Evolutionary conservation across 2,888 invertebrate genomes (phyloP), one percentile per base, ranked within the genome.

Genomic region (Nyleta sp.): DNA sequence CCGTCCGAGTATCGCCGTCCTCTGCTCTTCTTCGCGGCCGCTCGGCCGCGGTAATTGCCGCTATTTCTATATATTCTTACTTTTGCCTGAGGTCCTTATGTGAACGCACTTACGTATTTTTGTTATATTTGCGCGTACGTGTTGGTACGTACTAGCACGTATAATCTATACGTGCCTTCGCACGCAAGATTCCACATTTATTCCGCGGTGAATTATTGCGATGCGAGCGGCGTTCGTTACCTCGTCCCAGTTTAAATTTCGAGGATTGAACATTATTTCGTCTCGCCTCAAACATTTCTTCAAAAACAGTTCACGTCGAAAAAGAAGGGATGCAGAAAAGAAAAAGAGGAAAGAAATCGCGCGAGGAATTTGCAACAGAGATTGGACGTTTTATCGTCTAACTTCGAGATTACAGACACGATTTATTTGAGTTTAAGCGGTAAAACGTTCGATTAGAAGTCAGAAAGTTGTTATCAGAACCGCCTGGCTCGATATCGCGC

Each of bases 21-120:
- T 22, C 15, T 48, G 44, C 65, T 42, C 68, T 55, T 22, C 55
- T 74, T 75, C 50, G 53, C 70, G 40, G 78, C 38, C 57, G 62
- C 65, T 68, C 77, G 64, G 59, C 68, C 13, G 72, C 62, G 79
- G 84, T 86, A 87, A 87, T 87, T 85, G 85, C 87, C 82, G 84
- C 84, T 83, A 82, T 84, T 84, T 82, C 84, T 80, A 76, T 86
- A 78, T 87, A 83, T 83, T 28, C 24, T 24, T 77, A 65, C 72
- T 65, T 70, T 67, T 57, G 71, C 79, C 78, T 59, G 68, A 73
- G 74, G 72, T 73, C 65, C 67, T 75, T 72, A 70, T 70, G 68
- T 38, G 53, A 50, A 62, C 65, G 73, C 78, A 65, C 76, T 77
- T 77, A 73, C 73, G 67, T 50, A 78, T 81, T 80, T 79, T 75